Conservation (phyloP, 2,797 vertebrate species). For the Heteromormyrus szaboi region DNA sequence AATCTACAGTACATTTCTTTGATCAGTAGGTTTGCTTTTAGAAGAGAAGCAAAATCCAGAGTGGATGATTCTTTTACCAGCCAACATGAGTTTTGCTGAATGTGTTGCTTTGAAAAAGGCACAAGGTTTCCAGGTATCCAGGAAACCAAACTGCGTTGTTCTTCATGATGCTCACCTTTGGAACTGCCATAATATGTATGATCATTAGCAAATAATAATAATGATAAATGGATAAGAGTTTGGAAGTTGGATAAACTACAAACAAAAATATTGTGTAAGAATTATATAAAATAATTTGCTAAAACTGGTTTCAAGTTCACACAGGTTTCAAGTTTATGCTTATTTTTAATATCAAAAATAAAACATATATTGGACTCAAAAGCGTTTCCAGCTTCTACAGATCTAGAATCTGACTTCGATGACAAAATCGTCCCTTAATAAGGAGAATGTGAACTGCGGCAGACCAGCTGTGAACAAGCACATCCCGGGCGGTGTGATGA, state of each 20-base stretch:
- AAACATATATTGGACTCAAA: not conserved
- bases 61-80: not conserved
- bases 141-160: not conserved
- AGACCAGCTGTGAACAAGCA: not conserved
- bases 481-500: not conserved
- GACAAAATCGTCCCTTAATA: not conserved
- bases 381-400: not conserved
- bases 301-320: not conserved
- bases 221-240: not conserved
- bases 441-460: not conserved
- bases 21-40: not conserved
- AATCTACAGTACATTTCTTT: not conserved
- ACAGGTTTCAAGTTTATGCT: not conserved
- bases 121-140: not conserved
- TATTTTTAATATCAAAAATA: not conserved
- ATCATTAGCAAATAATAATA: not conserved
- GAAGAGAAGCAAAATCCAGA: not conserved
- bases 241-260: not conserved
- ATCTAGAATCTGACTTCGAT: not conserved
- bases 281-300: not conserved
- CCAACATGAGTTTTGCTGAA: not conserved
- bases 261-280: not conserved
- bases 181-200: not conserved
- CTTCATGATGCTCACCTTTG: not conserved
- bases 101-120: not conserved